These are phyloP conservation scores for Leguminivora glycinivorella DNA, from an alignment of 1,140 invertebrate genomes.

Conservation along the genomic window DNA sequence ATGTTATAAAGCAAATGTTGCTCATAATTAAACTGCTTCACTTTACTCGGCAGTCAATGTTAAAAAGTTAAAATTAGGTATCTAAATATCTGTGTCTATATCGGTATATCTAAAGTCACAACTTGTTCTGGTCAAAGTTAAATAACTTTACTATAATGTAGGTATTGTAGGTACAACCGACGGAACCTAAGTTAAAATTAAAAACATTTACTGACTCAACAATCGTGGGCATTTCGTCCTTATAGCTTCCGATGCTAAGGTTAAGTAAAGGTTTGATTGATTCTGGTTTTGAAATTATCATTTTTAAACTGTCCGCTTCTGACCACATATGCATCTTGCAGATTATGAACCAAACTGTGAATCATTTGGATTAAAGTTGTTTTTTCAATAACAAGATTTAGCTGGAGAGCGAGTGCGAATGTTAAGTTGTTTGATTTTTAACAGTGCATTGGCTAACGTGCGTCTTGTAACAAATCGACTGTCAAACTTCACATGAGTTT, in stretches of 20 bases:
- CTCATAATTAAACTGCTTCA: not conserved
- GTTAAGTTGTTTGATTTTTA: slow-evolving; percentile 1
- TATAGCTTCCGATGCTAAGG: slow-evolving; percentile 18
- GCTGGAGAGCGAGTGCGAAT: not conserved
- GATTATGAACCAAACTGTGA: not conserved
- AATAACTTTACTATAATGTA: not conserved
- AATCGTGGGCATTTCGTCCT: slow-evolving; percentile 23
- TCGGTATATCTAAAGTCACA: too few species aligned
- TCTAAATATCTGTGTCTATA: too few species aligned
- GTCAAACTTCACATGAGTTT: slow-evolving; percentile 8
- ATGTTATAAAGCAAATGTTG: not conserved
- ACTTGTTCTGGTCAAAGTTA: not conserved
- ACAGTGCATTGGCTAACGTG: slow-evolving; percentile 22
- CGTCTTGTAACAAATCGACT: slow-evolving; percentile 19
- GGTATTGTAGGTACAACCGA: too few species aligned
- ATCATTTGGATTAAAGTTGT: not conserved
- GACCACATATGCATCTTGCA: not conserved
- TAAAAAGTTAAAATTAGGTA: too few species aligned
- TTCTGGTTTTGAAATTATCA: slow-evolving; percentile 16
- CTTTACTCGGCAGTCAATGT: too few species aligned
- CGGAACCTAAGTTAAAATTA: not conserved
- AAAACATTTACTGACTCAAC: slow-evolving; percentile 11
- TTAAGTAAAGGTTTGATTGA: slow-evolving; percentile 23
- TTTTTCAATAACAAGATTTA: not conserved
- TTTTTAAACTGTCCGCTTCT: slow-evolving; percentile 9